Evolutionary conservation across 2,113 vertebrate genomes (phyloP), one percentile per base, ranked within the genome.

Genomic region (Pedetes capensis): DNA sequence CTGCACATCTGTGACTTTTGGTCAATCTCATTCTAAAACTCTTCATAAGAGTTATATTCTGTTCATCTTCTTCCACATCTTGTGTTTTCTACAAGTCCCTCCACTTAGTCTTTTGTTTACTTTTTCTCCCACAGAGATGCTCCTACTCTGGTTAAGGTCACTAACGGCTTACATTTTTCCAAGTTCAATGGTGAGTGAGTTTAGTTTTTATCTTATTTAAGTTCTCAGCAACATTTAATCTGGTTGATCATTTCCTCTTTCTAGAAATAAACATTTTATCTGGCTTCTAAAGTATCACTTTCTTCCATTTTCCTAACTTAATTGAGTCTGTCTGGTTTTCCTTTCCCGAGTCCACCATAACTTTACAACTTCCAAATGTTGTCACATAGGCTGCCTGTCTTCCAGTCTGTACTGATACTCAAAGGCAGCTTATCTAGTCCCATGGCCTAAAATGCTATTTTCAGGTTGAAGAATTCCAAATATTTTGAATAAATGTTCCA

Each of bases 101-200:
- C 5, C 47, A 23, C 18, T 20, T 63, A 20, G 5, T 12, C 12
- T 81, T 68, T 34, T 51, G 6, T 9, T 22, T 18, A 75, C 16
- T 61, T 3, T 4, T 8, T 64, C n/a, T 57, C 1, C 53, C 23
- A 14, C 2, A 2, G 23, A 51, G 17, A 3, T 39, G 14, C 3
- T 29, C 14, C 17, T 66, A 13, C 1, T 37, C 20, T 59, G n/a
- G 13, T 51, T 27, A 49, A 14, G 1, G 8, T 44, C 27, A 76
- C 6, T 47, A 68, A 49, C 20, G 12, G 17, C 20, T 85, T 63
- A 27, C 13, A n/a, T n/a, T 57, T 64, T 92, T 6, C 14, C 44
- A 53, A 69, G 3, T 78, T 81, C 8, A 34, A 32, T 49, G 44
- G 27, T 47, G 25, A 57, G 27, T 47, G 25, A 57, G 17, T 84